Conservation (phyloP, 2,113 vertebrate genomes). For the Microtus oregoni region DNA sequence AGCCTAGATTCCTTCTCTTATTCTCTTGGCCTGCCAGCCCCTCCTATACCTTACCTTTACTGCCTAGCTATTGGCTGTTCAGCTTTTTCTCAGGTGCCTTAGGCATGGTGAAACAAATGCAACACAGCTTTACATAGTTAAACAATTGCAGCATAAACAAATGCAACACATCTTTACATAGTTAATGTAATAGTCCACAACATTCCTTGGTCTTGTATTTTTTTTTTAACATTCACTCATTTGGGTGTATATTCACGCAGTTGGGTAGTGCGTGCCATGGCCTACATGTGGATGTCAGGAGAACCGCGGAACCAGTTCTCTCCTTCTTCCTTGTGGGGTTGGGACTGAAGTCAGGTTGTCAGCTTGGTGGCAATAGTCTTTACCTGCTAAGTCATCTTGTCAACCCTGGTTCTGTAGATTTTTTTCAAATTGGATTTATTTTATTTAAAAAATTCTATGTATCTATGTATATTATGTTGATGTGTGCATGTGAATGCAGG, state of each 20-base stretch:
- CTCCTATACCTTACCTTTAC: neutral
- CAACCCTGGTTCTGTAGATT: neutral
- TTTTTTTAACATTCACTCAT: neutral
- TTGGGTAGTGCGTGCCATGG: neutral
- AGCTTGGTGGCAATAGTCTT: neutral
- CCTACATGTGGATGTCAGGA: neutral
- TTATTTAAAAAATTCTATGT: neutral
- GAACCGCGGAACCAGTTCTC: neutral
- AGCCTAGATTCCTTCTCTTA: neutral
- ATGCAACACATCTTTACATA: neutral
- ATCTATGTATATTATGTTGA: neutral
- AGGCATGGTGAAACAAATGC: neutral
- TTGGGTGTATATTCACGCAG: too few species aligned
- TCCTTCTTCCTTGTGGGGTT: too few species aligned
- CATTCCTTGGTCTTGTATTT: neutral
- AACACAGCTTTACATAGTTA: too few species aligned
- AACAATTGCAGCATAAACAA: neutral
- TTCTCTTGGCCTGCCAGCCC: neutral
- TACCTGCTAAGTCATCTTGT: neutral
- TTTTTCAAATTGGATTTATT: neutral
- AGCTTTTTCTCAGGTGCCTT: neutral
- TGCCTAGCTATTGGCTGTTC: neutral
- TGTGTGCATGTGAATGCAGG: neutral
- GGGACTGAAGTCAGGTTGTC: neutral
- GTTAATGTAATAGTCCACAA: neutral